Base-by-base conservation (phyloP, 2,888 invertebrate species). In the Tipula helvola region DNA sequence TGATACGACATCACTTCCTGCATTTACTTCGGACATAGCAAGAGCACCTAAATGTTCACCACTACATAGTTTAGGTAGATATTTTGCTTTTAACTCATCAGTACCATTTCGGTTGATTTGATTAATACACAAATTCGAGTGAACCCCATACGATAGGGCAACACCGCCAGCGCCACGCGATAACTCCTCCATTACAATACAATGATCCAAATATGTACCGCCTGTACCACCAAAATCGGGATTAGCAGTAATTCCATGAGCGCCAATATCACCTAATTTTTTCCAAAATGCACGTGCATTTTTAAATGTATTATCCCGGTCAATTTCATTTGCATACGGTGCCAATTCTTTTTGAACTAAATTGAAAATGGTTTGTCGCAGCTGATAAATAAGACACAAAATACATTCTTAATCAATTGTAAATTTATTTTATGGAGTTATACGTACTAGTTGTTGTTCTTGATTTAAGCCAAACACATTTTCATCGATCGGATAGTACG, bases 1-100 rank as follows among this genome's bases (percentile, higher is more conserved):
- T 0, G 99, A 97, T 0, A 98, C 97, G 1, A 99, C 99, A 92
- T 99, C 99, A 2, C 98, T 98, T 0, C 99, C 99, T 0, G 98
- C 93, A 0, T 95, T 96, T 0, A 97, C 92, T 90, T 99, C 99
- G 3, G 98, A 98, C 99, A 99, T 99, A 0, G 99, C 99, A 88
- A 99, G 91, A 0, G 98, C 98, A 1, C 99, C 99, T 42, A 99
- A 94, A 89, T 96, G 94, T 89, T 99, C 98, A 0, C 99, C 99
- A 87, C 94, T 95, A 90, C 98, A 98, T 57, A 99, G 92, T 92
- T 98, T 98, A 5, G 99, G 98, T 88, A 99, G 92, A 92, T 98
- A 99, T 92, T 97, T 97, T 84, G 93, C 92, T 91, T 98, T 99
- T 91, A 99, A 99, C 88, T 95, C 95, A 86, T 96, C 95, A 36